Conservation (phyloP, 2,888 invertebrate species). For the Amphipyra berbera region DNA sequence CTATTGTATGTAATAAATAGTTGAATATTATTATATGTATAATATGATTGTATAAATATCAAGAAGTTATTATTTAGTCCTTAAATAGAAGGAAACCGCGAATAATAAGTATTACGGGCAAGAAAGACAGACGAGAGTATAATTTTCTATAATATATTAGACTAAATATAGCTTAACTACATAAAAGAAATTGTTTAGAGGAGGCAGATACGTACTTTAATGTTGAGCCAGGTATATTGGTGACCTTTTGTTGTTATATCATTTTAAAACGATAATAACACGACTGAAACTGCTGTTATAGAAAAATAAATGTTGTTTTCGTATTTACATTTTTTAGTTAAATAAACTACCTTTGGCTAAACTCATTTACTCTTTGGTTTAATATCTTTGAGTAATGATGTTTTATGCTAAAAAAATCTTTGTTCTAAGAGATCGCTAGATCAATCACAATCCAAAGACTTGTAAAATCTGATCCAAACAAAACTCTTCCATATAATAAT, state of each 20-base stretch:
- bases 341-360: conserved; percentile 25
- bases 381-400: neutral
- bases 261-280: neutral
- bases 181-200: conserved; percentile 36
- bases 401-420: neutral
- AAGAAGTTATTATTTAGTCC: conserved; percentile 52
- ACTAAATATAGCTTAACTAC: conserved; percentile 46
- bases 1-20: conserved; percentile 40
- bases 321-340: conserved; percentile 16
- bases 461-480: neutral
- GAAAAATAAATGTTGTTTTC: neutral
- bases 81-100: conserved; percentile 29
- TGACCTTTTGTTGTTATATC: neutral
- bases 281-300: neutral
- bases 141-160: conserved; percentile 52
- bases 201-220: conserved; percentile 43
- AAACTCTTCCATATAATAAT: conserved; percentile 1
- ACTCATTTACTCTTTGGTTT: conserved; percentile 25
- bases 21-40: conserved; percentile 28
- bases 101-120: conserved; percentile 38
- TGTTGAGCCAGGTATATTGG: conserved; percentile 28
- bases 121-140: conserved; percentile 49
- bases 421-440: neutral
- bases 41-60: conserved; percentile 37
- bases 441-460: no score